Evolutionary conservation across 2,797 vertebrate genomes (phyloP), one percentile per base, ranked within the genome.

Genomic region (Lepilemur ruficaudatus): DNA sequence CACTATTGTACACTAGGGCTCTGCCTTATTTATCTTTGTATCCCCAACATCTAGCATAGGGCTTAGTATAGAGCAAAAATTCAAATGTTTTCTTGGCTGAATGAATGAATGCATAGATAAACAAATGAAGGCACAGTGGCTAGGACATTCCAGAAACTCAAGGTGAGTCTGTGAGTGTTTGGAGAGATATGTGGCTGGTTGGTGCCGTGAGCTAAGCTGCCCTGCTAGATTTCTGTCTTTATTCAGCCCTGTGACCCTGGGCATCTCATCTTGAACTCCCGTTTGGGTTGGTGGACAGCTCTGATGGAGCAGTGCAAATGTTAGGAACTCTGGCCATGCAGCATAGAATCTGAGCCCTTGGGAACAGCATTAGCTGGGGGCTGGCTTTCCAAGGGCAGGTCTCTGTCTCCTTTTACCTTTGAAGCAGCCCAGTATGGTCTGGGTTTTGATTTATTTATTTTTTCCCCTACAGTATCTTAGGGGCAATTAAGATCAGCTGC

Each of bases 401-500:
- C 52, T 86, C 46, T 57, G 55, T 79, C 32, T 93, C 38, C 15
- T 67, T 91, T 90, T 57, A 63, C 52, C 73, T 92, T 67, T 67
- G 81, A 95, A 83, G 88, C 46, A 72, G 32, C 52, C 81, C 46
- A 2, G 8, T 61, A 4, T 80, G 28, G 52, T 95, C 75, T 69
- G 72, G 65, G 91, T 38, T 95, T 69, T 32, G 35, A 25, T 93
- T 92, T 86, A 20, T 85, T 94, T 81, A 82, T 25, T 82, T 28
- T 35, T 13, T 7, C 32, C 89, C 69, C n/a, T 32, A 11, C 9
- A 7, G 63, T 52, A 91, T 83, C 86, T 95, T 78, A 55, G 81
- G 67, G 87, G 86, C 87, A 92, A 63, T 96, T 94, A 94, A 67
- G 76, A 96, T 96, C 91, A 97, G 67, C 88, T 90, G 83, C 81